Evolutionary conservation across 2,113 vertebrate genomes (phyloP), one percentile per base, ranked within the genome.

Genomic region (Nibea coibor): DNA sequence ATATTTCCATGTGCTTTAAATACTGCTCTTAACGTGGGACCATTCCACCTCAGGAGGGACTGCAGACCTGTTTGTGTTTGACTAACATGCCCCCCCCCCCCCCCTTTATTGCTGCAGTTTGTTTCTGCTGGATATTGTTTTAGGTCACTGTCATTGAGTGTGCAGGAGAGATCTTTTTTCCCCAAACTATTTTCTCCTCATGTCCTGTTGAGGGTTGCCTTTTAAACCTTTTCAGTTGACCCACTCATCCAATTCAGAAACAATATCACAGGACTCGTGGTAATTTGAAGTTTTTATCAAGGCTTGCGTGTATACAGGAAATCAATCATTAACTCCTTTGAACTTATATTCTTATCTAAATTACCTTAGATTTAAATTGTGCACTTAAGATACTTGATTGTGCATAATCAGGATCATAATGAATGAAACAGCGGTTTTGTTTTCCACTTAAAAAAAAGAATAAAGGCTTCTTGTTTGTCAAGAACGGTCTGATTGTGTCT

Each of bases 111-210:
- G 94, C 94, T 94, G 92, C 93, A 92, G 95, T 96, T 95, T 95
- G 95, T 96, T 96, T 96, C 94, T 95, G 95, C 96, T 96, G 96
- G 96, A 94, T 96, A 95, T 97, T 94, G 94, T 96, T 96, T 95
- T 95, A 95, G 95, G 95, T 96, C 95, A 95, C 95, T 96, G 94
- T 84, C 48, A 43, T 93, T 86, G 94, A 95, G 94, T 95, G 95
- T 97, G 96, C 96, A 96, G 95, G 95, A 96, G 93, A 96, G 93
- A 95, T 93, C 95, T 95, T 95, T 54, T 95, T 54, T 2, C 35
- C 35, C 35, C 94, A 94, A 83, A 86, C 85, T 62, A 66, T 8
- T 19, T 65, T 93, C 91, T 95, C 94, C 93, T 95, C 93, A 91
- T 94, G 94, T 96, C 94, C 94, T 92, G 91, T 94, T 45, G 1